Evolutionary conservation across 2,888 invertebrate genomes (phyloP).

Genomic region (Epinotia demarniana): DNA sequence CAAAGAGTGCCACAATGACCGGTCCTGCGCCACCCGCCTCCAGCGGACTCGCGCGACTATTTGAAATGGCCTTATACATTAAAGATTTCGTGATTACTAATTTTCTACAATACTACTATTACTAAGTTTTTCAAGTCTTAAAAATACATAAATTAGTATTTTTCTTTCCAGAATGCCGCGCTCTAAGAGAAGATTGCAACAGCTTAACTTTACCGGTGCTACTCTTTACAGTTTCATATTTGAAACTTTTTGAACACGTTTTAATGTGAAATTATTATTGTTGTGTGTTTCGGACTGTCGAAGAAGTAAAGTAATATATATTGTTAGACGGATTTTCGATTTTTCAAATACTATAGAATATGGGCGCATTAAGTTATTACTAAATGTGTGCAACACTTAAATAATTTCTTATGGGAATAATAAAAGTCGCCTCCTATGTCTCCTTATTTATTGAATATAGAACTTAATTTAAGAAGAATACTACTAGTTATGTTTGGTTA

Average conservation of each 20-base stretch:
- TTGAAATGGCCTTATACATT: too few relatives aligned
- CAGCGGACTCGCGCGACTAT: too few relatives aligned
- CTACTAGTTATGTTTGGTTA: neutral
- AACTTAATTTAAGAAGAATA: neutral
- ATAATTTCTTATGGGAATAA: neutral
- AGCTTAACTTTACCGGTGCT: conserved; percentile 5
- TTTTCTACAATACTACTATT: too few relatives aligned
- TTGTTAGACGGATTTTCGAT: neutral
- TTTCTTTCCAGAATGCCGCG: conserved; percentile 34
- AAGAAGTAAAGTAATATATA: neutral
- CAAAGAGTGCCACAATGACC: too few relatives aligned
- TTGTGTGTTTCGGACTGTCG: neutral
- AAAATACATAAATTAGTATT: neutral
- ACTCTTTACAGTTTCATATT: conserved; percentile 15
- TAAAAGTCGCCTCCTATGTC: neutral
- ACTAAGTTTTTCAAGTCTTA: too few relatives aligned
- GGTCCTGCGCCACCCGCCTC: too few relatives aligned
- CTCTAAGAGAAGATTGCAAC: conserved; percentile 18
- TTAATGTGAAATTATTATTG: neutral
- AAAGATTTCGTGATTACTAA: too few relatives aligned
- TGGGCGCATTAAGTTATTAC: neutral
- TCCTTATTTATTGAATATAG: neutral
- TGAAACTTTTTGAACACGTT: conserved; percentile 15
- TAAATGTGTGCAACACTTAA: neutral
- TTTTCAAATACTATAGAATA: neutral